Base-by-base conservation (phyloP, 2,888 invertebrate species). In the Tortrix viridana region DNA sequence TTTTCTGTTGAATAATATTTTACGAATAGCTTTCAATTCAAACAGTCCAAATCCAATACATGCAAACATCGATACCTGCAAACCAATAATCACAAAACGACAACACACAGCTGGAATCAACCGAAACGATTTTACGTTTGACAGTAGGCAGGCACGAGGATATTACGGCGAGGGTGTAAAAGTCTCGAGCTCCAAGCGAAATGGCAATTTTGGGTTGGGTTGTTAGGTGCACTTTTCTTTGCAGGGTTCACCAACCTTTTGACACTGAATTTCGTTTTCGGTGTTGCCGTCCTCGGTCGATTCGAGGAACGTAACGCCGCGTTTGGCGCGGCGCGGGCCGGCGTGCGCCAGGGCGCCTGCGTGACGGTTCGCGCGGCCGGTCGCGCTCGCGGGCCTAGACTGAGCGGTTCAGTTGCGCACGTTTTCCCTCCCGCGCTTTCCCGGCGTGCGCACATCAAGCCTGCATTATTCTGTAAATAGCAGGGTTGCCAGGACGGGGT, bases 361-460 rank as follows among this genome's bases (percentile, higher is more conserved):
- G 86, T 84, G 75, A 76, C 72, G 74, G 70, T 75, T 73, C 91
- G 91, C 89, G 89, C 89, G 88, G 84, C 88, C 88, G 81, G 79
- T 81, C 86, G 84, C 90, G 83, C 88, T 84, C 78, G 83, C 88
- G 81, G 84, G 77, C 88, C 82, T 77, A 87, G 84, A 91, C 91
- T 91, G 90, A 72, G 68, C 68, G 74, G 71, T 81, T 79, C 77
- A 81, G 81, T 62, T 59, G 61, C 65, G 65, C 65, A 61, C 87
- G 82, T 81, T 85, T 86, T 85, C 85, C 85, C 88, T 87, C 84
- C 80, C 86, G 81, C 88, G 86, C 82, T 90, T 91, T 89, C 90
- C 91, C 88, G 85, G 86, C 89, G 89, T 88, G 91, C 91, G 91
- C 91, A 89, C 86, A 86, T 85, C 86, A 88, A 89, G 84, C 88